Conservation (phyloP, 1,140 invertebrate genomes). For the Drosophila auraria region DNA sequence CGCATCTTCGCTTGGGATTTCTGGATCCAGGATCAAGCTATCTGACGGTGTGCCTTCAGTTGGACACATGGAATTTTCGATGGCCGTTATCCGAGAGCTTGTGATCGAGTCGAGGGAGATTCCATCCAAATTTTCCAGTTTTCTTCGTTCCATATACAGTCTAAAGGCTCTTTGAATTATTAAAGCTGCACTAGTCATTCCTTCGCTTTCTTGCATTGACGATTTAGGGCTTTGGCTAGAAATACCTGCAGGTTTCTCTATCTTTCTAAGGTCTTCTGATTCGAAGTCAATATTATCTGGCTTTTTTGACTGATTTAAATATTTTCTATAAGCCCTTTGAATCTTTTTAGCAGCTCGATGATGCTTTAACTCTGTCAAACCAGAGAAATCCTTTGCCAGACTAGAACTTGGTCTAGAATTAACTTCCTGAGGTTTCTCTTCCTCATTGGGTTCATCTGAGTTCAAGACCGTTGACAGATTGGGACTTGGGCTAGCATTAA, state of each 20-base stretch:
- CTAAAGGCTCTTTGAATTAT: conserved; percentile 42
- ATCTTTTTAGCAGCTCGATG: conserved; percentile 18
- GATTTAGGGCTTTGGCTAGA: background rate
- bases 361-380: background rate
- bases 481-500: background rate
- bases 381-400: background rate
- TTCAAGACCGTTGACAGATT: background rate
- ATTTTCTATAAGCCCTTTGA: conserved; percentile 30
- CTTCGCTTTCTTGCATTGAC: background rate
- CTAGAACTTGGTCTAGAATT: background rate
- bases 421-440: background rate
- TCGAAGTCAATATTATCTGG: background rate
- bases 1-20: background rate
- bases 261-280: background rate
- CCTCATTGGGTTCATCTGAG: too few species aligned
- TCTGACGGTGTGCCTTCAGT: conserved; percentile 24
- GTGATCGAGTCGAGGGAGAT: conserved; percentile 36
- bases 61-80: conserved; percentile 19
- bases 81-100: conserved; percentile 46
- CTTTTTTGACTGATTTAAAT: conserved; percentile 2
- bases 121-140: conserved; percentile 15
- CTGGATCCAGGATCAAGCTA: conserved; percentile 17
- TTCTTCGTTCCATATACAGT: conserved; percentile 37
- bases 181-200: conserved; percentile 12
- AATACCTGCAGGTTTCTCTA: background rate